Percentiles rank a stretch among this genome's conserved stretches.
These are phyloP conservation scores for Ennomos erosarius DNA, from an alignment of 2,888 invertebrate species.

Conservation along the genomic window DNA sequence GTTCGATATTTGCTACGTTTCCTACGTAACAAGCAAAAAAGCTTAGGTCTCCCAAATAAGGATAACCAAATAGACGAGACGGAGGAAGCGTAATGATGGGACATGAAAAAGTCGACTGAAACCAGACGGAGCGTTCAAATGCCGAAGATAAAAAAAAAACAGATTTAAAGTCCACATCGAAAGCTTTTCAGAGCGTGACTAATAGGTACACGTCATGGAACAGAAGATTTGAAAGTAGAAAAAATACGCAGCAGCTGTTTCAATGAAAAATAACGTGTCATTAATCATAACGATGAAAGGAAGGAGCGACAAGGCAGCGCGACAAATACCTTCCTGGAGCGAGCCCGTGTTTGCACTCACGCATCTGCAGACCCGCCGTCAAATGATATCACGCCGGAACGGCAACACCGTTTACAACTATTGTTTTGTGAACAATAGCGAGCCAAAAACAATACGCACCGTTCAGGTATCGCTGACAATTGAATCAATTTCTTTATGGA, in stretches of 20 bases:
- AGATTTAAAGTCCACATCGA: constrained; percentile 67
- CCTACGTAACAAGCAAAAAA: constrained; percentile 18
- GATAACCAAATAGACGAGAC: constrained; percentile 40
- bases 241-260: constrained; percentile 80
- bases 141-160: constrained; percentile 57
- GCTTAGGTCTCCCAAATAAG: constrained; percentile 35
- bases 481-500: constrained; percentile 51
- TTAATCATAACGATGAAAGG: constrained; percentile 80
- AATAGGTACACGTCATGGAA: constrained; percentile 76
- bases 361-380: constrained; percentile 47
- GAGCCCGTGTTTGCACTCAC: constrained; percentile 61
- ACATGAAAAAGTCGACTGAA: constrained; percentile 49
- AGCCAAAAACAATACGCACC: constrained; percentile 54
- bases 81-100: constrained; percentile 44
- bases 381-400: constrained; percentile 55
- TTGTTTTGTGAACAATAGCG: constrained; percentile 57
- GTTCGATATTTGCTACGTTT: background rate
- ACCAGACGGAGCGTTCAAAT: constrained; percentile 50
- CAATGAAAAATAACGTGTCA: constrained; percentile 81
- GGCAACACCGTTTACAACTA: constrained; percentile 56
- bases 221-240: constrained; percentile 76
- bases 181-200: constrained; percentile 74
- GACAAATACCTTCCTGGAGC: constrained; percentile 76
- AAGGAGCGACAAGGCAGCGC: constrained; percentile 71
- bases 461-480: constrained; percentile 50